These are phyloP conservation scores for Festucalex cinctus DNA, from an alignment of 2,113 vertebrate species.

Conservation along the genomic window DNA sequence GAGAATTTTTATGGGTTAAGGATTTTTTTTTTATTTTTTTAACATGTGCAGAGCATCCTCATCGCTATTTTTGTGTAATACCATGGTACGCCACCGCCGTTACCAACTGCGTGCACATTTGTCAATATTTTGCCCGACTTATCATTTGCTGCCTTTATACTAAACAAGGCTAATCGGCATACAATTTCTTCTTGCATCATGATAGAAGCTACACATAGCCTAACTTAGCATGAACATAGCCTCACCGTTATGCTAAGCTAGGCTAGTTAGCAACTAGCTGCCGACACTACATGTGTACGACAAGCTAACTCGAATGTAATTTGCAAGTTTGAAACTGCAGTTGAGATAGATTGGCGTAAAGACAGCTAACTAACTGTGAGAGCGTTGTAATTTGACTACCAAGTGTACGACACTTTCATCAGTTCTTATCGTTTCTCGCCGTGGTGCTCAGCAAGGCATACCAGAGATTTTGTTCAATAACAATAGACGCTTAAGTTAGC, in stretches of 20 bases:
- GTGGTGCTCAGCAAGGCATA: background rate
- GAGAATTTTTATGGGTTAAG: background rate
- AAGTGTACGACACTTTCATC: background rate
- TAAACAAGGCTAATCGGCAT: background rate
- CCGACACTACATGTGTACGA: background rate
- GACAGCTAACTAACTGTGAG: background rate
- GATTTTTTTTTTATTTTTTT: background rate
- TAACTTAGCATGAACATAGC: background rate
- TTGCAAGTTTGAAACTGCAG: background rate
- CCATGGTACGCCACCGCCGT: background rate
- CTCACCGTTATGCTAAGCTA: background rate
- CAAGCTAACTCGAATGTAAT: background rate
- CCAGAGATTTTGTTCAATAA: no score
- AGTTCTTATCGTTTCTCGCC: background rate
- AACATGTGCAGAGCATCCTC: background rate
- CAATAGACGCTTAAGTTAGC: no score
- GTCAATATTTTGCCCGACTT: background rate
- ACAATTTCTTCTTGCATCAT: background rate
- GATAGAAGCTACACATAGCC: background rate
- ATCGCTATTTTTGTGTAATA: background rate
- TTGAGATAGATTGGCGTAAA: background rate
- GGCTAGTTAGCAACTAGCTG: background rate
- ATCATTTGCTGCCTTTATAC: background rate
- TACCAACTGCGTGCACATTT: background rate
- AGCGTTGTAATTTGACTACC: background rate